Evolutionary conservation across 2,888 invertebrate species (phyloP).

Genomic region (Scelioninae gen. 2): DNA sequence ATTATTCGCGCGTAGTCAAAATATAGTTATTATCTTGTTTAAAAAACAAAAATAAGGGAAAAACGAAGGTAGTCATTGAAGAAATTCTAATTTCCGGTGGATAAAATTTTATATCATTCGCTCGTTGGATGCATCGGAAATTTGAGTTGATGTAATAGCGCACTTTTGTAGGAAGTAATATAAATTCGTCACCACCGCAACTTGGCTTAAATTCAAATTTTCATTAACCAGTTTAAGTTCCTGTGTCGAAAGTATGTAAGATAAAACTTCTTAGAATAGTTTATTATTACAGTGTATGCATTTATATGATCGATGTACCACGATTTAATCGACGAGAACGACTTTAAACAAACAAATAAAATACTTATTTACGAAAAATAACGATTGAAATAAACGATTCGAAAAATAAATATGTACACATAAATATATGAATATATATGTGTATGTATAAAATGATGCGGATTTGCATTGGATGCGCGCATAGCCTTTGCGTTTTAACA

Average conservation of each 20-base stretch:
- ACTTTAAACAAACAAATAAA: constrained; percentile 8
- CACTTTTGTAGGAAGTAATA: neutral
- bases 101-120: constrained; percentile 27
- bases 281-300: constrained; percentile 53
- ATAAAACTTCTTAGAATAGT: constrained; percentile 64
- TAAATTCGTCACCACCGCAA: constrained; percentile 65
- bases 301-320: constrained; percentile 43
- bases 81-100: constrained; percentile 9
- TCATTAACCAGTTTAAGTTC: constrained; percentile 63
- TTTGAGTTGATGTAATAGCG: neutral
- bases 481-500: constrained; percentile 20
- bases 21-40: neutral
- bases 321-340: constrained; percentile 20
- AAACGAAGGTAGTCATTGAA: neutral
- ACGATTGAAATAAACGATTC: constrained; percentile 5
- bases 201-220: constrained; percentile 17
- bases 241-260: constrained; percentile 74
- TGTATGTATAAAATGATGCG: constrained; percentile 1
- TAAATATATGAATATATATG: neutral
- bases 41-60: neutral
- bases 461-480: constrained; percentile 38
- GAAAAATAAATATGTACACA: neutral
- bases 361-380: constrained; percentile 7
- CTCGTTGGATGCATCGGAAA: constrained; percentile 26
- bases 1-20: neutral